A percentile compares a stretch with the other conserved stretches of the same genome.
These are phyloP conservation scores for Gracilinanus agilis DNA, from an alignment of 2,113 vertebrate genomes.

Conservation along the genomic window DNA sequence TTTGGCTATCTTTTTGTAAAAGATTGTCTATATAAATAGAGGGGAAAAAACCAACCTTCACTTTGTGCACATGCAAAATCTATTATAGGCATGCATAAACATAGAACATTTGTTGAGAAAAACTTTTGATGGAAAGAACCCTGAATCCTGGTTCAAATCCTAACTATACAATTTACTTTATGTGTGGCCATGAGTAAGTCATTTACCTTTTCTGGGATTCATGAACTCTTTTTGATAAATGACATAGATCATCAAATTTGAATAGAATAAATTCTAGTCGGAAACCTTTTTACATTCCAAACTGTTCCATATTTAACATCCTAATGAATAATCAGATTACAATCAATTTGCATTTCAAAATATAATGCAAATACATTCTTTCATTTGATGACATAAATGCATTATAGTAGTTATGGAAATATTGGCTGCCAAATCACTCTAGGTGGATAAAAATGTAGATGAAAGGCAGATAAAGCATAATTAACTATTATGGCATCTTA, in stretches of 20 bases:
- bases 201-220: neutral
- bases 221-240: neutral
- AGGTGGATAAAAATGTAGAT: slow-evolving; percentile 11
- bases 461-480: slow-evolving; percentile 65
- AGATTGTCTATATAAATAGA: neutral
- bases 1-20: neutral
- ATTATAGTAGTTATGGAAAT: slow-evolving; percentile 70
- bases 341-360: slow-evolving; percentile 73
- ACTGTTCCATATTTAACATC: slow-evolving; percentile 64
- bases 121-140: neutral
- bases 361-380: slow-evolving; percentile 65
- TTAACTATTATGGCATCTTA: slow-evolving; percentile 44
- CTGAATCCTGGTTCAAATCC: neutral
- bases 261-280: slow-evolving; percentile 42
- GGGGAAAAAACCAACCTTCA: neutral
- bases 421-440: neutral
- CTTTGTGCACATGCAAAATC: neutral
- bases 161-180: neutral
- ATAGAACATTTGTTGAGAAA: neutral
- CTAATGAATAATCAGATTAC: slow-evolving; percentile 76
- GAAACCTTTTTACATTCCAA: slow-evolving; percentile 19
- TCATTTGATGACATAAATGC: slow-evolving; percentile 70
- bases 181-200: neutral
- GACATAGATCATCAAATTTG: slow-evolving; percentile 16
- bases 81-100: neutral